Evolutionary conservation across 2,888 invertebrate species (phyloP), one percentile per base, ranked within the genome.

Genomic region (Eupeodes luniger): DNA sequence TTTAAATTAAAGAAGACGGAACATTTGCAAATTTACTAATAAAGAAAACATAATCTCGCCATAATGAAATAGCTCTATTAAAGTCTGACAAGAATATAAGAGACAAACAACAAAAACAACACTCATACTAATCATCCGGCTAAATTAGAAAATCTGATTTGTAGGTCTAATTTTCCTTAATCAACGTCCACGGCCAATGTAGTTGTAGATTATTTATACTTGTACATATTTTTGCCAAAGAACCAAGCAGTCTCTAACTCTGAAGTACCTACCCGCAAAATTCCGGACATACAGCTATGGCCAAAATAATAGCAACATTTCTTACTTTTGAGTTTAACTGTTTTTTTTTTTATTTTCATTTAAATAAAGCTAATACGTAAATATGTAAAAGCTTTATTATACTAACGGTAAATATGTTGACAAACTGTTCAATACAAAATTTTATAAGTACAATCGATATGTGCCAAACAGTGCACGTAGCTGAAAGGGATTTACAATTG

Each of bases 91-190:
- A 49, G 47, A 19, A 27, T 27, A 27, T 27, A 27, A 64, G 12
- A 44, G n/a, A 57, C 61, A 19, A 69, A 34, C 34, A 10, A 67
- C 27, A 67, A 67, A 40, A 53, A 55, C 55, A 55, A 69, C 19
- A 34, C 53, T 69, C 4, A 36, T 69, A 53, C 34, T 49, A 81
- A 72, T 74, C 62, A 62, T 44, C 57, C 11, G 59, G 57, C 14
- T 72, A 77, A 81, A 81, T 85, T 79, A 78, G 78, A 69, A 78
- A 86, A 82, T 86, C 85, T 53, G 74, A 86, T 86, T 83, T 62
- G 59, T 79, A 47, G 19, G 16, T 44, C 53, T 79, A 83, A 86
- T 70, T 79, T 86, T 82, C 44, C 59, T 79, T 78, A 86, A 86
- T 86, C 78, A 83, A 53, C 67, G 62, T 69, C 82, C 86, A 86